A percentile compares a stretch with the other conserved stretches of the same genome.
These are phyloP conservation scores for Galeopsomyia nigrocyanea DNA, from an alignment of 2,888 invertebrate species.

Conservation along the genomic window DNA sequence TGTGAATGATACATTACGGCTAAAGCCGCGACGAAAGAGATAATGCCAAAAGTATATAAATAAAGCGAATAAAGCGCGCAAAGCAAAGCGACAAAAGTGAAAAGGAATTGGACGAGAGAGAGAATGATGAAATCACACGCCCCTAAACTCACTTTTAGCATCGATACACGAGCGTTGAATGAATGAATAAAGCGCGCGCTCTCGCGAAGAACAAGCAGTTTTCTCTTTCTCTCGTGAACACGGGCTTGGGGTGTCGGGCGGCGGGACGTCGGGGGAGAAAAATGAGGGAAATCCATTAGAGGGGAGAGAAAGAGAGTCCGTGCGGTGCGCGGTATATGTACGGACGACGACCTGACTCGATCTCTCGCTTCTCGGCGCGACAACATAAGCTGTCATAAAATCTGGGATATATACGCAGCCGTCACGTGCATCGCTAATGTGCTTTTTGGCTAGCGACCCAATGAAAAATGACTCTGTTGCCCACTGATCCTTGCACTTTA, in stretches of 20 bases:
- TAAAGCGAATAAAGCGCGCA: slow-evolving; percentile 24
- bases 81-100: slow-evolving; percentile 40
- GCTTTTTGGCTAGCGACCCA: slow-evolving; percentile 40
- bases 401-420: slow-evolving; percentile 44
- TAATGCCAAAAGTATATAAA: slow-evolving; percentile 35
- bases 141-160: slow-evolving; percentile 41
- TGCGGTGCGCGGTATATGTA: slow-evolving; percentile 51
- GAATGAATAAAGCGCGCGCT: slow-evolving; percentile 50
- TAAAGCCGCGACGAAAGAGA: slow-evolving; percentile 2
- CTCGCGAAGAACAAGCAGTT: slow-evolving; percentile 39
- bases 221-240: slow-evolving; percentile 20
- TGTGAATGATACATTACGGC: background rate
- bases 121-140: slow-evolving; percentile 42
- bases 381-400: slow-evolving; percentile 48
- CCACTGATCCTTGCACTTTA: background rate
- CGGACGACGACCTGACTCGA: slow-evolving; percentile 58
- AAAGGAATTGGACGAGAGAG: slow-evolving; percentile 20
- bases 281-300: slow-evolving; percentile 69
- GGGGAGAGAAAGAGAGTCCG: slow-evolving; percentile 53
- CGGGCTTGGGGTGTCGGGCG: slow-evolving; percentile 56
- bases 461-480: slow-evolving; percentile 36
- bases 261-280: slow-evolving; percentile 64
- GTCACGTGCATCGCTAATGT: slow-evolving; percentile 63
- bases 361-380: slow-evolving; percentile 49
- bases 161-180: slow-evolving; percentile 38